A percentile compares a stretch with the other conserved stretches of the same genome.
phyloP scores from a whole-genome alignment of 2,797 vertebrate genomes.

The Loris lydekkerianus region DNA sequence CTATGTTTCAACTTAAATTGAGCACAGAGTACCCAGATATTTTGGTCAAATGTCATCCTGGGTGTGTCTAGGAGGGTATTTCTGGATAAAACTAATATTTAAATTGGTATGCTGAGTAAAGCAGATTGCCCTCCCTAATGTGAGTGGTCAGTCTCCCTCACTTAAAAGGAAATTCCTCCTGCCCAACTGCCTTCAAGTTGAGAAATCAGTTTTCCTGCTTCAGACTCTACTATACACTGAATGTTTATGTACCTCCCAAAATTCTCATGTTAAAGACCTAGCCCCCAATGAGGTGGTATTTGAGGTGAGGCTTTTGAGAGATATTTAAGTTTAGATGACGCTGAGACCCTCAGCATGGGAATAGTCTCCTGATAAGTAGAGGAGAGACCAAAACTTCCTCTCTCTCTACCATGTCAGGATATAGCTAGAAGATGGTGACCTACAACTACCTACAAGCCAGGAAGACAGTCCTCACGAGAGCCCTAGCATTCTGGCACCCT shows the following conservation, averaged over 20 bases:
- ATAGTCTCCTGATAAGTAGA: not conserved
- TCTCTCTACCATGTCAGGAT: not conserved
- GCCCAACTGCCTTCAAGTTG: not conserved
- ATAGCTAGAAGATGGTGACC: not conserved
- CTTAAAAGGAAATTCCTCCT: not conserved
- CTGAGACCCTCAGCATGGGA: not conserved
- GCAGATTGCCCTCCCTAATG: not conserved
- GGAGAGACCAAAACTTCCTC: not conserved
- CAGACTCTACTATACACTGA: not conserved
- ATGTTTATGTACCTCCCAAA: not conserved
- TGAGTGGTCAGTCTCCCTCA: not conserved
- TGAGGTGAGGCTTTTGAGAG: not conserved
- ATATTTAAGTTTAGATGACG: not conserved
- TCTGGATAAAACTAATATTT: not conserved
- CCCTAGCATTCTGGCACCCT: not conserved
- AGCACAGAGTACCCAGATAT: not conserved
- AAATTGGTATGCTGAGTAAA: not conserved
- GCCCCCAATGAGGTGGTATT: not conserved
- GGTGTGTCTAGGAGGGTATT: not conserved
- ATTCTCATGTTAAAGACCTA: not conserved
- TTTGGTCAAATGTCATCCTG: not conserved
- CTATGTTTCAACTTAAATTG: not conserved
- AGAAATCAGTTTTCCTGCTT: not conserved
- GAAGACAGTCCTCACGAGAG: not conserved
- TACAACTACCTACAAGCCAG: not conserved